A percentile compares a stretch with the other conserved stretches of the same genome.
phyloP scores from a whole-genome alignment of 2,888 invertebrate genomes.

The Meiosimyza platycephala region DNA sequence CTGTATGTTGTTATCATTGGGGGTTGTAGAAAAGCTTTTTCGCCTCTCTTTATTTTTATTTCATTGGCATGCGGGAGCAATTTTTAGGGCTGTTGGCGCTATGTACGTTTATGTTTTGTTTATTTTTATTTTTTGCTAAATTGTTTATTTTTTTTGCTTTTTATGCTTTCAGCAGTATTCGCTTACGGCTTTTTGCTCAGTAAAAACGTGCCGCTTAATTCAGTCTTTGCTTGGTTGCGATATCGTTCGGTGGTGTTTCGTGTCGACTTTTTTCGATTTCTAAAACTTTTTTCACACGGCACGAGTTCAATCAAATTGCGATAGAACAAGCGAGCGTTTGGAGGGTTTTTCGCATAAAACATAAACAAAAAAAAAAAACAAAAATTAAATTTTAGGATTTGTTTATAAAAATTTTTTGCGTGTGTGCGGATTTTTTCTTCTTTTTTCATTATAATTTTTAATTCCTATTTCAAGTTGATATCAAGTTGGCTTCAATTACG shows the following conservation, averaged over 20 bases:
- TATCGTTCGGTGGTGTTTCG: slow-evolving; percentile 17
- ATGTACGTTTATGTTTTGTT: background rate
- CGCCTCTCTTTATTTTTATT: no score
- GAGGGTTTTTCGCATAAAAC: background rate
- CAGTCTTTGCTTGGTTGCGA: slow-evolving; percentile 26
- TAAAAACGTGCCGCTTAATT: slow-evolving; percentile 1
- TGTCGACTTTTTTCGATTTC: no score
- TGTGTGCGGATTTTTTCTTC: background rate
- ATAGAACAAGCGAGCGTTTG: no score
- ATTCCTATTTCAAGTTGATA: background rate
- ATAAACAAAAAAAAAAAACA: slow-evolving; percentile 1
- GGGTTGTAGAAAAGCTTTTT: no score
- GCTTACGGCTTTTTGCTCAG: background rate
- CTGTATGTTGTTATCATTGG: no score
- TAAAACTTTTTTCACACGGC: background rate
- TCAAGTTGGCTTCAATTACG: slow-evolving; percentile 18
- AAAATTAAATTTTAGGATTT: background rate
- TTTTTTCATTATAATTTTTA: no score
- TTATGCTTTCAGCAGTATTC: background rate
- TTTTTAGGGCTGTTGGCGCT: background rate
- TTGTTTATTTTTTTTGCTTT: background rate
- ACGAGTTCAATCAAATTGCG: background rate
- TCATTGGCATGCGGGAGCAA: no score
- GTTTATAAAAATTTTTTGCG: slow-evolving; percentile 10
- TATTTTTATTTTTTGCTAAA: background rate